A percentile compares a stretch with the other conserved stretches of the same genome.
Evolutionary conservation across 1,140 invertebrate species (phyloP).

Genomic region (Campoletis sonorensis): DNA sequence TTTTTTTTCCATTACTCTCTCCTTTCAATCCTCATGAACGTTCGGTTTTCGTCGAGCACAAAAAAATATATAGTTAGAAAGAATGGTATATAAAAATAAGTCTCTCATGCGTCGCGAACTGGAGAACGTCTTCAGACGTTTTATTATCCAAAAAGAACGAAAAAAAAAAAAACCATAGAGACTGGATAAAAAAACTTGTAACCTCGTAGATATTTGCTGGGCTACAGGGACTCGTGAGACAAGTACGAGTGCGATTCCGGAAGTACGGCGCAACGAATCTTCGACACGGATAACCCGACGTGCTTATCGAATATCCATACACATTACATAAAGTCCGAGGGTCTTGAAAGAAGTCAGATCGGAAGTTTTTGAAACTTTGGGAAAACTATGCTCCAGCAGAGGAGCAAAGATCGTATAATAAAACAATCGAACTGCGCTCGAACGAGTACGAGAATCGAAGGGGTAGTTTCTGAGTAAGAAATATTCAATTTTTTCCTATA

Average conservation of each 20-base stretch:
- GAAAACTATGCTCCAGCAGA: slow-evolving; percentile 39
- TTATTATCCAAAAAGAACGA: neutral
- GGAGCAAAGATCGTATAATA: slow-evolving; percentile 52
- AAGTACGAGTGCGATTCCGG: slow-evolving; percentile 22
- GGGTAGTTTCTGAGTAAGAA: slow-evolving; percentile 11
- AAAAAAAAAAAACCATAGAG: neutral
- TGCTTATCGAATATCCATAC: neutral
- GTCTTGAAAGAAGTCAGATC: neutral
- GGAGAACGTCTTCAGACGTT: neutral
- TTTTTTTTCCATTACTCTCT: neutral
- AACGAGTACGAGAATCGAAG: slow-evolving; percentile 49
- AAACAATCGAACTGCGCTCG: slow-evolving; percentile 56
- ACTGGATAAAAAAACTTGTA: neutral
- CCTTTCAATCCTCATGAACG: neutral
- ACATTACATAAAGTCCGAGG: neutral
- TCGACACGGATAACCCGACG: neutral
- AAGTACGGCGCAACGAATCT: slow-evolving; percentile 35
- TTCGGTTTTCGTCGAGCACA: neutral
- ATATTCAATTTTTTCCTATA: slow-evolving; percentile 23
- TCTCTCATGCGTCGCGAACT: neutral
- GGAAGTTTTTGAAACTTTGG: slow-evolving; percentile 46
- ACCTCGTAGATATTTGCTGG: neutral
- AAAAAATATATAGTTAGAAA: neutral
- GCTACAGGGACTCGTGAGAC: neutral
- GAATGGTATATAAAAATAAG: slow-evolving; percentile 20